Conservation (phyloP, 2,113 vertebrate genomes). For the Bostrychus sinensis region DNA sequence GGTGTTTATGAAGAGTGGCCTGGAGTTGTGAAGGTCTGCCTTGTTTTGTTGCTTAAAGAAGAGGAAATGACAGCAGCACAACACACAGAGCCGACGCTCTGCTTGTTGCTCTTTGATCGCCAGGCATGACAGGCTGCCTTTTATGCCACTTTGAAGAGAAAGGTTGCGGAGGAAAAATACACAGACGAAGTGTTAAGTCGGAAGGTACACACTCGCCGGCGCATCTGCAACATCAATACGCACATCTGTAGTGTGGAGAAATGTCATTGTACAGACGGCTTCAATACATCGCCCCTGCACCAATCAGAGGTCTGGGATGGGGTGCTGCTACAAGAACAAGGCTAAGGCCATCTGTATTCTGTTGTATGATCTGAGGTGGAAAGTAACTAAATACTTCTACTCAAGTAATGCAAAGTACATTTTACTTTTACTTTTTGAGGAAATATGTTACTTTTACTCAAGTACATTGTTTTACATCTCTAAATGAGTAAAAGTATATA, state of each 20-base stretch:
- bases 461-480: too few species aligned
- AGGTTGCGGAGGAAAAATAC: conserved; percentile 49
- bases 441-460: too few species aligned
- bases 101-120: conserved; percentile 65
- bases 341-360: not conserved
- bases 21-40: conserved; percentile 38
- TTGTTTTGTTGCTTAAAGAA: conserved; percentile 52
- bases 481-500: too few species aligned
- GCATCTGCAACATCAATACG: conserved; percentile 41
- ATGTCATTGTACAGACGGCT: conserved; percentile 45
- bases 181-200: conserved; percentile 23
- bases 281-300: not conserved
- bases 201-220: conserved; percentile 11
- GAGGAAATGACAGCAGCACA: conserved; percentile 60
- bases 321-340: too few species aligned
- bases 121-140: conserved; percentile 52
- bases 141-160: conserved; percentile 67
- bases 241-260: conserved; percentile 40
- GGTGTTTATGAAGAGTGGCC: conserved; percentile 39
- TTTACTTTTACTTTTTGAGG: too few species aligned
- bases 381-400: too few species aligned
- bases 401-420: too few species aligned
- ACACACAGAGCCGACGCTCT: conserved; percentile 47
- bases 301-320: too few species aligned
- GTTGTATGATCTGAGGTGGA: too few species aligned